A percentile compares a stretch with the other conserved stretches of the same genome.
Conservation (phyloP, 2,888 invertebrate genomes). For the Callinectes sapidus region DNA sequence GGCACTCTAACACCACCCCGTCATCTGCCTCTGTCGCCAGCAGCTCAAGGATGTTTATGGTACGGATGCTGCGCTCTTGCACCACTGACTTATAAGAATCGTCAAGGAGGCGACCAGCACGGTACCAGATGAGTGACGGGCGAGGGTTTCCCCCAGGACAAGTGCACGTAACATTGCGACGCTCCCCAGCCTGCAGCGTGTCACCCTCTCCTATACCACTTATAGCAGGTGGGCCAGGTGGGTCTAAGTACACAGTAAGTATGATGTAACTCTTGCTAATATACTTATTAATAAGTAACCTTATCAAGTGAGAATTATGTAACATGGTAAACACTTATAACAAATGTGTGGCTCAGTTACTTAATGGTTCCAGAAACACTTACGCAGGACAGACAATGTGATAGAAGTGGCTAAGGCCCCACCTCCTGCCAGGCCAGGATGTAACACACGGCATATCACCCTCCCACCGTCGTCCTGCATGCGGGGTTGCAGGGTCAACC, state of each 20-base stretch:
- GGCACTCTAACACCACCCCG: conserved; percentile 47
- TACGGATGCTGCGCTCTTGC: neutral
- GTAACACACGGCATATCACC: conserved; percentile 60
- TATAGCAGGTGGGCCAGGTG: conserved; percentile 43
- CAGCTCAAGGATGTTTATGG: conserved; percentile 42
- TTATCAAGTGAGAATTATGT: neutral
- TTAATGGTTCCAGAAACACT: conserved; percentile 3
- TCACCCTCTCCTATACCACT: conserved; percentile 45
- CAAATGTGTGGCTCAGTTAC: neutral
- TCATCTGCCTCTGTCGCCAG: conserved; percentile 47
- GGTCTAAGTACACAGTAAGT: conserved; percentile 24
- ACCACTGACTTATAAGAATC: conserved; percentile 41
- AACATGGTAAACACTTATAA: neutral
- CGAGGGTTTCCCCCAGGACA: conserved; percentile 52
- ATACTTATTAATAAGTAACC: too few relatives aligned
- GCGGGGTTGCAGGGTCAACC: conserved; percentile 43
- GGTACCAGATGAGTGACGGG: conserved; percentile 62
- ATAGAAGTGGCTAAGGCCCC: conserved; percentile 59
- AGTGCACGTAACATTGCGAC: conserved; percentile 49
- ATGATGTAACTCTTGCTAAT: neutral
- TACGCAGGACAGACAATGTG: conserved; percentile 66
- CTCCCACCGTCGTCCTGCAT: conserved; percentile 65
- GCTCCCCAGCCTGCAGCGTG: conserved; percentile 43
- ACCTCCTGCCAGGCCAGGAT: conserved; percentile 60
- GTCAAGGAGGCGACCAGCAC: conserved; percentile 53